Conservation (phyloP, 2,888 invertebrate genomes). For the Stomorhina lunata region DNA sequence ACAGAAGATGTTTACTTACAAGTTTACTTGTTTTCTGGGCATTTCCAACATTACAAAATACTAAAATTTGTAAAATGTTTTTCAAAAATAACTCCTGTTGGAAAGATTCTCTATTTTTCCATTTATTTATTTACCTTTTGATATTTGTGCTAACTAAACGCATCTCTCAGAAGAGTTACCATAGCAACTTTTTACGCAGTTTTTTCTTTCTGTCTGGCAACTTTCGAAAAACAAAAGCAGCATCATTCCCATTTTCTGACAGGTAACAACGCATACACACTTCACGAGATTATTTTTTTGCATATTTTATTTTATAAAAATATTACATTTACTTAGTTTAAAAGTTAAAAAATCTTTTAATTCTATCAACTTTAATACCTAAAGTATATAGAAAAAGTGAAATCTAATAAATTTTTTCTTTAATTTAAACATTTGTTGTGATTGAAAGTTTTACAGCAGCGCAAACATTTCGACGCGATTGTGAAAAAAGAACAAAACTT, state of each 20-base stretch:
- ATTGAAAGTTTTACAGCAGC: slow-evolving; percentile 44
- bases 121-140: too few relatives aligned
- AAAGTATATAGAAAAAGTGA: not conserved
- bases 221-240: slow-evolving; percentile 23
- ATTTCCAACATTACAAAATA: too few relatives aligned
- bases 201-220: slow-evolving; percentile 6
- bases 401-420: not conserved
- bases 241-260: slow-evolving; percentile 41
- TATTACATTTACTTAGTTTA: not conserved
- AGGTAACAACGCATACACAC: slow-evolving; percentile 58
- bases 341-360: not conserved
- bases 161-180: too few relatives aligned
- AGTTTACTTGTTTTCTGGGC: too few relatives aligned
- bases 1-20: too few relatives aligned
- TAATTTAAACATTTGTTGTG: not conserved
- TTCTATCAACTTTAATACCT: not conserved
- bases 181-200: not conserved
- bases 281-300: not conserved
- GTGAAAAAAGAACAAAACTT: not conserved
- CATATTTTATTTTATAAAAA: not conserved
- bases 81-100: too few relatives aligned
- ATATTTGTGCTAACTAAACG: too few relatives aligned
- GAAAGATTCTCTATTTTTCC: too few relatives aligned
- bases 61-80: too few relatives aligned
- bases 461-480: not conserved